Evolutionary conservation across 1,140 invertebrate species (phyloP).

Genomic region (Dufourea novaeangliae): DNA sequence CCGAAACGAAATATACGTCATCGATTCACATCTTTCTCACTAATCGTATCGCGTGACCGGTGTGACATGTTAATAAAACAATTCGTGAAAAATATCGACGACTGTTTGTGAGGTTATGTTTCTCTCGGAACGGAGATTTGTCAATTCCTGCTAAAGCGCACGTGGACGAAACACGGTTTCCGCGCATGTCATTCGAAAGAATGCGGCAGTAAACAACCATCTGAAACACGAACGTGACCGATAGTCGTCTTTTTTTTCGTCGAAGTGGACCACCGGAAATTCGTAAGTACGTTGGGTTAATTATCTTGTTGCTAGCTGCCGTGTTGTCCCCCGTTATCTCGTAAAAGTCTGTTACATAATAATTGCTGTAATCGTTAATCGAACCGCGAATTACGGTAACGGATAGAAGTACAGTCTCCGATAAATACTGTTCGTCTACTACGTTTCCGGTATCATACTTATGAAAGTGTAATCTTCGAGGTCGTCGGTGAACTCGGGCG

Average conservation of each 20-base stretch:
- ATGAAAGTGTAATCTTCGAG: not conserved
- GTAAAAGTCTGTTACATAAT: constrained; percentile 12
- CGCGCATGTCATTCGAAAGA: constrained; percentile 15
- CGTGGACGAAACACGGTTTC: not conserved
- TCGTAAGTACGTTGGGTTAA: constrained; percentile 7
- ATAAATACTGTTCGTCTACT: not conserved
- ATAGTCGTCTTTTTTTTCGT: not conserved
- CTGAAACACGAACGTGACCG: not conserved
- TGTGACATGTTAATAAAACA: not conserved
- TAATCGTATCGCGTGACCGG: no score
- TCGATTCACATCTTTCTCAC: not conserved
- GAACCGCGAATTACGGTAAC: not conserved
- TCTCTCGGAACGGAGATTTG: not conserved
- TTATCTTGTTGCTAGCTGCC: not conserved
- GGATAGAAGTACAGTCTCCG: not conserved
- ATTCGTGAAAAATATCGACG: not conserved
- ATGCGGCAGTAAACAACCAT: not conserved
- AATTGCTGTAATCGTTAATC: not conserved
- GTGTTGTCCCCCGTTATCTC: not conserved
- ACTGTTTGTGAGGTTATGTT: constrained; percentile 43
- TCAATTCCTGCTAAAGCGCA: constrained; percentile 11
- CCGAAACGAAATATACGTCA: no score
- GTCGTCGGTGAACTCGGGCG: not conserved
- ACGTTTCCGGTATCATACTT: not conserved
- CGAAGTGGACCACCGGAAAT: not conserved